Percentiles rank a stretch among this genome's conserved stretches.
Evolutionary conservation across 2,797 vertebrate genomes (phyloP).

Genomic region (Allochrocebus solatus): DNA sequence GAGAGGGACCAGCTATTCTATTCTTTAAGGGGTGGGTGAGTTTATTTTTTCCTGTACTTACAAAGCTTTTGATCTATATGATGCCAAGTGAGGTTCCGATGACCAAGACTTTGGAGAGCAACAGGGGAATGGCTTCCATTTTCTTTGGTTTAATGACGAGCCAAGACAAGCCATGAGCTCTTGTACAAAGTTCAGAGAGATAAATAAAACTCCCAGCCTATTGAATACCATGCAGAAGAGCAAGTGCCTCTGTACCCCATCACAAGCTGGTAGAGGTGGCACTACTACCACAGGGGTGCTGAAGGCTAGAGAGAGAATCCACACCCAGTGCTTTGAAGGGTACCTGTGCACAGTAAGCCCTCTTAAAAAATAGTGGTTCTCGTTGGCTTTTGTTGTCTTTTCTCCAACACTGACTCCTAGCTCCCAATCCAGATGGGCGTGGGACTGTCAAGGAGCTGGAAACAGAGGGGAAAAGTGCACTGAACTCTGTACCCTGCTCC

Average conservation of each 20-base stretch:
- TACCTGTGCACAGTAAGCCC: neutral
- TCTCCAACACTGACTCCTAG: neutral
- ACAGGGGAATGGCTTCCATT: neutral
- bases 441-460: neutral
- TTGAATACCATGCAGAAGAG: neutral
- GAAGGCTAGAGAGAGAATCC: neutral
- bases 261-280: accelerated
- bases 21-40: neutral
- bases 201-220: neutral
- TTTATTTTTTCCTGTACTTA: neutral
- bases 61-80: neutral
- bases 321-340: neutral
- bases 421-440: neutral
- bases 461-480: neutral
- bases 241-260: neutral
- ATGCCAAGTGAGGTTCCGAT: neutral
- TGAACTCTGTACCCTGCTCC: neutral
- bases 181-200: neutral
- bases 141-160: neutral
- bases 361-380: neutral
- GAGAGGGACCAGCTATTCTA: neutral
- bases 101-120: neutral
- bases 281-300: too few relatives aligned
- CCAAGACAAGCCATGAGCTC: neutral
- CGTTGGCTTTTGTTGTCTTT: neutral